Conservation (phyloP, 2,113 vertebrate genomes). For the Oreotragus oreotragus region DNA sequence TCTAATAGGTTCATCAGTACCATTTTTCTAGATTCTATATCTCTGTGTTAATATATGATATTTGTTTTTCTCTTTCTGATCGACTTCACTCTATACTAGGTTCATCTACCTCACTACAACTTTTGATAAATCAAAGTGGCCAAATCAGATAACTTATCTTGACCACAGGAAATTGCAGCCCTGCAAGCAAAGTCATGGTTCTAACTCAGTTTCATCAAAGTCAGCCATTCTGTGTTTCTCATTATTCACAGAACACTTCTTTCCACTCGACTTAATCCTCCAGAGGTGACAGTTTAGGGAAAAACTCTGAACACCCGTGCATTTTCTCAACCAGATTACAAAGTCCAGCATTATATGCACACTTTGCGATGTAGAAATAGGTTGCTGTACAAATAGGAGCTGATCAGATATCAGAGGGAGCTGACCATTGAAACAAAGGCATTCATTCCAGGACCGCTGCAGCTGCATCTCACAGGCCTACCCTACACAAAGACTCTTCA, state of each 20-base stretch:
- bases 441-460: conserved; percentile 51
- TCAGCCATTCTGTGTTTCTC: not conserved
- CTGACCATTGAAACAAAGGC: conserved; percentile 53
- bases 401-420: conserved; percentile 52
- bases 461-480: conserved; percentile 53
- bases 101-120: not conserved
- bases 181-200: not conserved
- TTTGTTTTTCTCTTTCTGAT: not conserved
- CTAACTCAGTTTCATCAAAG: not conserved
- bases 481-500: conserved; percentile 70
- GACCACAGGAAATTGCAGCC: not conserved
- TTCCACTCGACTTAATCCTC: not conserved
- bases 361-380: conserved; percentile 32
- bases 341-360: not conserved
- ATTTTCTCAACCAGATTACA: conserved; percentile 14
- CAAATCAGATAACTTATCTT: not conserved
- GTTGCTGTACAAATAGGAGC: conserved; percentile 5
- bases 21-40: not conserved
- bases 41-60: not conserved
- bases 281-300: not conserved
- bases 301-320: not conserved
- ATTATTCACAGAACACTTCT: not conserved
- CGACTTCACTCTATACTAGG: not conserved
- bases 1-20: not conserved
- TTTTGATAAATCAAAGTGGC: not conserved